Percentiles rank a stretch among this genome's conserved stretches.
Evolutionary conservation across 2,113 vertebrate genomes (phyloP).

Genomic region (Alaudala cheleensis): DNA sequence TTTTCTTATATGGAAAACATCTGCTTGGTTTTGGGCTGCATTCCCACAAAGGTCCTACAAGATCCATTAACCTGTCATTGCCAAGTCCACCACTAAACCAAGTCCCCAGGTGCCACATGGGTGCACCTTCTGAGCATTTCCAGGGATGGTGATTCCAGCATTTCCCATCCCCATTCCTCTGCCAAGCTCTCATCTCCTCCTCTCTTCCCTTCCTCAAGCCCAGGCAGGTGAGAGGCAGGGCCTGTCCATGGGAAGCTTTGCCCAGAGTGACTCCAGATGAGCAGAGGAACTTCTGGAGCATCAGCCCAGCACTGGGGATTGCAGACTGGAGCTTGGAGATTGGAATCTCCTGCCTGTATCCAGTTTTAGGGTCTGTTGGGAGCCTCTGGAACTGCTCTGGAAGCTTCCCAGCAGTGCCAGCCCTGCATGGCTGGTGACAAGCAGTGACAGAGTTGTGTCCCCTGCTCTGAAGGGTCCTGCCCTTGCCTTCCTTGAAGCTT

Average conservation of each 20-base stretch:
- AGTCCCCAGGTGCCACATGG: not conserved
- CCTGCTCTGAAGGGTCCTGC: not conserved
- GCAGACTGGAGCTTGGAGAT: too few species aligned
- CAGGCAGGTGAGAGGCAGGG: not conserved
- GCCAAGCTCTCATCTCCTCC: not conserved
- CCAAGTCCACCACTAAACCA: not conserved
- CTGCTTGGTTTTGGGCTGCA: too few species aligned
- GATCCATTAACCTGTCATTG: not conserved
- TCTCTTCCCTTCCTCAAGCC: not conserved
- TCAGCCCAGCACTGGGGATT: not conserved
- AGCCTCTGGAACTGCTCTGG: not conserved
- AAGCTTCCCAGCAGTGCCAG: not conserved
- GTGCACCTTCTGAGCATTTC: not conserved
- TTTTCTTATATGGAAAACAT: too few species aligned
- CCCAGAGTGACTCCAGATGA: not conserved
- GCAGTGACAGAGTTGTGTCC: not conserved
- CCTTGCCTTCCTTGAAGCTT: not conserved
- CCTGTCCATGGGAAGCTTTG: not conserved
- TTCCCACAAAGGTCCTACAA: not conserved
- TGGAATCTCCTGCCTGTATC: not conserved
- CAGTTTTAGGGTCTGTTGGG: not conserved
- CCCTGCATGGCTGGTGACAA: not conserved
- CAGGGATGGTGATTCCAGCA: not conserved
- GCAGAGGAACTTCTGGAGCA: not conserved
- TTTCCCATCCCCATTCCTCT: not conserved